Evolutionary conservation across 1,140 invertebrate species (phyloP).

Genomic region (Brachionus asplanchnoidis): DNA sequence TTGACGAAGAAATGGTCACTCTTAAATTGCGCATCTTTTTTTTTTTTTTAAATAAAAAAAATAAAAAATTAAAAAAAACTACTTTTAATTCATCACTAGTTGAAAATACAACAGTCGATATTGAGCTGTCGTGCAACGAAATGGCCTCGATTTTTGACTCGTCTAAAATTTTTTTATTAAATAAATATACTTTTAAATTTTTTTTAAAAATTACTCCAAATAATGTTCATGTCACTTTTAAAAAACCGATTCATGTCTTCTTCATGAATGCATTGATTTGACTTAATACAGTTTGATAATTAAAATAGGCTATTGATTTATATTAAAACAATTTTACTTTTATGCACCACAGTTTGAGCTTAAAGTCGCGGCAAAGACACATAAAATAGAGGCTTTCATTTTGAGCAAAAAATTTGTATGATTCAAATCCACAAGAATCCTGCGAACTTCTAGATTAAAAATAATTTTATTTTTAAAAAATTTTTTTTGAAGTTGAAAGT

Average conservation of each 20-base stretch:
- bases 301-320: neutral
- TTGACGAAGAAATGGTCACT: neutral
- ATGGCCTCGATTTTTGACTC: conserved; percentile 11
- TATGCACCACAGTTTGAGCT: conserved; percentile 26
- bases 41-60: neutral
- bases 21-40: neutral
- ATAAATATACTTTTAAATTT: neutral
- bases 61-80: neutral
- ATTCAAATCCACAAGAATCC: conserved; percentile 7
- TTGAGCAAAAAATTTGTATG: conserved; percentile 18
- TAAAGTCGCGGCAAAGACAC: conserved; percentile 27
- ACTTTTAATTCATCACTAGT: conserved; percentile 13
- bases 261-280: neutral
- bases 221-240: neutral
- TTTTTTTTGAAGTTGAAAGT: too few species aligned
- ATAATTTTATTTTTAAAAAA: neutral
- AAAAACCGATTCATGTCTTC: conserved; percentile 11
- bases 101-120: neutral
- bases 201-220: neutral
- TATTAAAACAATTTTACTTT: neutral
- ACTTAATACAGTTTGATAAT: neutral
- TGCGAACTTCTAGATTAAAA: neutral
- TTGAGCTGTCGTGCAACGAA: neutral
- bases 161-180: neutral
- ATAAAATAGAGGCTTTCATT: neutral